Evolutionary conservation across 2,888 invertebrate genomes (phyloP).

Genomic region (Orthosia gracilis): DNA sequence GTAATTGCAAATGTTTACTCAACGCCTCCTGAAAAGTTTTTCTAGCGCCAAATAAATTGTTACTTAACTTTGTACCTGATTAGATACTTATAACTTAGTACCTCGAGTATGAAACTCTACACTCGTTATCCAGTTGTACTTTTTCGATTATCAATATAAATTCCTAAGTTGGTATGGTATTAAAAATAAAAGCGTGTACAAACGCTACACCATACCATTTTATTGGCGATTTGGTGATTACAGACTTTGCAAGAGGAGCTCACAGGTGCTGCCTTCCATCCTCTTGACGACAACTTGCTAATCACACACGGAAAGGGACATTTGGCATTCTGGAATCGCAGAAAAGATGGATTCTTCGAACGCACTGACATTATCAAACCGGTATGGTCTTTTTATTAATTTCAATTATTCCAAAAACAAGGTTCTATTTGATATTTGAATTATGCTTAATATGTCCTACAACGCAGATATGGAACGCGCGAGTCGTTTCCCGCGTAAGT

Average conservation of each 20-base stretch:
- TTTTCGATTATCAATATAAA: too few species aligned
- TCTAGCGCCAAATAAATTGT: too few species aligned
- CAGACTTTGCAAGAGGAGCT: conserved; percentile 97
- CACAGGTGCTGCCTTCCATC: conserved; percentile 97
- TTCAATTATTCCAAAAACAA: neutral
- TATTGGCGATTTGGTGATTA: conserved; percentile 49
- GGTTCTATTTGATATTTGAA: conserved; percentile 26
- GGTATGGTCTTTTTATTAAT: conserved; percentile 80
- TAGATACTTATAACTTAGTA: too few species aligned
- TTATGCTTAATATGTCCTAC: conserved; percentile 41
- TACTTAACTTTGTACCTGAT: too few species aligned
- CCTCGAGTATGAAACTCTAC: neutral
- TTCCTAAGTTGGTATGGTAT: too few species aligned
- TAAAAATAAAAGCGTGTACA: too few species aligned
- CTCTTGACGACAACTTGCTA: conserved; percentile 97
- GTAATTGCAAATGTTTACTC: neutral
- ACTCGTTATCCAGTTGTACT: neutral
- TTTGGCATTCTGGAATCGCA: conserved; percentile 97
- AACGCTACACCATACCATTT: neutral
- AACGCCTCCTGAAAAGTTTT: neutral
- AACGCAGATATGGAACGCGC: conserved; percentile 38
- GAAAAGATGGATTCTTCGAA: conserved; percentile 97
- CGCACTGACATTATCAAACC: conserved; percentile 97
- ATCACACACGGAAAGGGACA: conserved; percentile 98
- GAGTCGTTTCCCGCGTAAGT: conserved; percentile 49